Conservation (phyloP, 2,113 vertebrate species). For the Zosterops hypoxanthus region DNA sequence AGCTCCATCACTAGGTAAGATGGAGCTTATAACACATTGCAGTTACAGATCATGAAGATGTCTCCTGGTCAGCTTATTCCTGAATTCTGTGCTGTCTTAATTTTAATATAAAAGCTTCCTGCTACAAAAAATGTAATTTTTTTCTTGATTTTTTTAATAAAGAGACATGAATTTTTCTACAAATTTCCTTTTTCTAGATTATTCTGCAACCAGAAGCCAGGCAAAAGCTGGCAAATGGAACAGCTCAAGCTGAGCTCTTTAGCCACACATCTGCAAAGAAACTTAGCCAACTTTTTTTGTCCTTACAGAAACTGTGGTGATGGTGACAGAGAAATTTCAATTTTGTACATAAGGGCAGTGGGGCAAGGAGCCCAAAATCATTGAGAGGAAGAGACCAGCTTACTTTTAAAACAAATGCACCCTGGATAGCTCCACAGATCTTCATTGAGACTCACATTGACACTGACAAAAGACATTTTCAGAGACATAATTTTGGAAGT, state of each 20-base stretch:
- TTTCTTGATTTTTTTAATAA: neutral
- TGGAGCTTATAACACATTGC: fast-evolving
- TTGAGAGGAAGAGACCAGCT: neutral
- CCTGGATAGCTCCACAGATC: neutral
- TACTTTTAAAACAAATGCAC: neutral
- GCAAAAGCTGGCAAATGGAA: neutral
- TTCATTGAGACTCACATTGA: neutral
- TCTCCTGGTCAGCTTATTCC: neutral
- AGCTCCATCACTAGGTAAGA: neutral
- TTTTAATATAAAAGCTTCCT: neutral
- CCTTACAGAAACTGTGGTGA: neutral
- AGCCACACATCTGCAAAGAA: neutral
- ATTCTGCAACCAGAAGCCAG: neutral
- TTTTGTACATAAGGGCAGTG: neutral
- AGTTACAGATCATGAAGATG: neutral
- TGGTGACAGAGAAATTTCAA: neutral
- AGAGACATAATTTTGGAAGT: neutral
- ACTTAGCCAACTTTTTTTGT: neutral
- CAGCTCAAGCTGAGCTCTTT: neutral
- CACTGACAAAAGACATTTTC: neutral
- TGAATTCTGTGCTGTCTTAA: neutral
- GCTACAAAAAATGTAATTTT: neutral
- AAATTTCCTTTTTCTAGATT: neutral
- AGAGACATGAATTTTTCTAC: neutral
- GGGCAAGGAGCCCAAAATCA: neutral